A percentile compares a stretch with the other conserved stretches of the same genome.
Conservation (phyloP, 53 echinoderm and acorn worm species). For the Echinarachnius parma region DNA sequence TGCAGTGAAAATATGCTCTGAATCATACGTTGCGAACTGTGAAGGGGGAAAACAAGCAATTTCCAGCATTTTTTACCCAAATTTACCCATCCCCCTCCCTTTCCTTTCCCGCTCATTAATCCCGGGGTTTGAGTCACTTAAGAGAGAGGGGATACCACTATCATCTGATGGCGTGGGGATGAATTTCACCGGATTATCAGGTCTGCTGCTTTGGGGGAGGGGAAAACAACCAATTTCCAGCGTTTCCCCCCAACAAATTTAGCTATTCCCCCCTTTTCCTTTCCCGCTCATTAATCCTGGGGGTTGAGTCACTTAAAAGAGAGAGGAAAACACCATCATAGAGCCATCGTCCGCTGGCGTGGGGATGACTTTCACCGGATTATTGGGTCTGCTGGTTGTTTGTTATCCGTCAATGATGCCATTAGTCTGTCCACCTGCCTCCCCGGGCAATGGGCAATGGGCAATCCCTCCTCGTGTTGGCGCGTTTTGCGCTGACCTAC, state of each 20-base stretch:
- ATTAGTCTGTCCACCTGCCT: slow-evolving; percentile 44
- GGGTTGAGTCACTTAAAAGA: slow-evolving; percentile 45
- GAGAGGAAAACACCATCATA: slow-evolving; percentile 13
- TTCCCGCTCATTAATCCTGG: slow-evolving; percentile 5
- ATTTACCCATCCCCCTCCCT: neutral
- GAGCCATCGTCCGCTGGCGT: too few relatives aligned
- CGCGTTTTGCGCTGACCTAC: too few relatives aligned
- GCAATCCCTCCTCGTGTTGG: too few relatives aligned
- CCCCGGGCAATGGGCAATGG: too few relatives aligned
- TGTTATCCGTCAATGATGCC: slow-evolving; percentile 40
- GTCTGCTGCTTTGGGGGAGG: too few relatives aligned
- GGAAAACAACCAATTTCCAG: slow-evolving; percentile 19
- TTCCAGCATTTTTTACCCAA: neutral
- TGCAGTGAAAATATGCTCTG: neutral
- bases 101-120: slow-evolving; percentile 7
- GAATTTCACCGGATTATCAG: slow-evolving; percentile 39
- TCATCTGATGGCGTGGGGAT: slow-evolving; percentile 25
- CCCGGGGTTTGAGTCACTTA: slow-evolving; percentile 40
- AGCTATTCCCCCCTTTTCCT: slow-evolving; percentile 1
- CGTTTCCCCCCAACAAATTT: neutral
- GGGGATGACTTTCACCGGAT: slow-evolving; percentile 39
- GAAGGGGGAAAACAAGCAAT: slow-evolving; percentile 12
- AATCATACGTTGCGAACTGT: slow-evolving; percentile 17
- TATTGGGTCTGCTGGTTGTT: too few relatives aligned
- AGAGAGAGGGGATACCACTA: slow-evolving; percentile 13